A percentile compares a stretch with the other conserved stretches of the same genome.
Evolutionary conservation across 1,140 invertebrate genomes (phyloP).

Genomic region (Epicauta chinensis): DNA sequence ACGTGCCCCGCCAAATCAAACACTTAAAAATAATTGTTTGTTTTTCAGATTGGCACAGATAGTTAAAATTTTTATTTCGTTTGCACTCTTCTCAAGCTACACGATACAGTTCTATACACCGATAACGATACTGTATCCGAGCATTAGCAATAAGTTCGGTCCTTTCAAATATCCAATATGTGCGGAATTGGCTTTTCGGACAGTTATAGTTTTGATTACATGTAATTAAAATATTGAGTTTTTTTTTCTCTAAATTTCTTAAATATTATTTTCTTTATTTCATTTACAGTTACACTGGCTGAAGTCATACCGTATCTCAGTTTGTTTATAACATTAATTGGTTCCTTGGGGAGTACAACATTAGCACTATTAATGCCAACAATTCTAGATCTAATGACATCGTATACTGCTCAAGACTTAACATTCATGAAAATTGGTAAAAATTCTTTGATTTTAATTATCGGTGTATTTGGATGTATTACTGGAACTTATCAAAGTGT

Average conservation of each 20-base stretch:
- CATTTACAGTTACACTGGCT: constrained; percentile 77
- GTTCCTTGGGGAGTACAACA: constrained; percentile 76
- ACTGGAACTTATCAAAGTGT: constrained; percentile 13
- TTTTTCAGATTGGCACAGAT: constrained; percentile 72
- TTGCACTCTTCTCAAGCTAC: constrained; percentile 91
- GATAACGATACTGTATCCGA: constrained; percentile 57
- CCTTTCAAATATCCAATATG: constrained; percentile 44
- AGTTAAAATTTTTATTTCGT: constrained; percentile 86
- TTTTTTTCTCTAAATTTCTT: background rate
- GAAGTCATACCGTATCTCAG: constrained; percentile 75
- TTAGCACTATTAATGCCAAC: constrained; percentile 85
- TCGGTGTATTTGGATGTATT: constrained; percentile 46
- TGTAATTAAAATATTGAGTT: constrained; percentile 55
- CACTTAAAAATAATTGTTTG: constrained; percentile 9
- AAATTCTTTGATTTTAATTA: constrained; percentile 51
- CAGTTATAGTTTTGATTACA: constrained; percentile 60
- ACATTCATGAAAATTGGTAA: constrained; percentile 44
- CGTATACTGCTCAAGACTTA: constrained; percentile 44
- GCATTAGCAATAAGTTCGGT: constrained; percentile 44
- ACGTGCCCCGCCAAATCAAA: too few relatives aligned
- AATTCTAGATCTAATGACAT: constrained; percentile 65
- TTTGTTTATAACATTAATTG: constrained; percentile 83
- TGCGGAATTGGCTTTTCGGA: constrained; percentile 57
- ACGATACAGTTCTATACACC: constrained; percentile 90
- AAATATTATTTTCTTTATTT: constrained; percentile 23